Evolutionary conservation across 2,797 vertebrate species (phyloP).

Genomic region (Aphelocoma californica): DNA sequence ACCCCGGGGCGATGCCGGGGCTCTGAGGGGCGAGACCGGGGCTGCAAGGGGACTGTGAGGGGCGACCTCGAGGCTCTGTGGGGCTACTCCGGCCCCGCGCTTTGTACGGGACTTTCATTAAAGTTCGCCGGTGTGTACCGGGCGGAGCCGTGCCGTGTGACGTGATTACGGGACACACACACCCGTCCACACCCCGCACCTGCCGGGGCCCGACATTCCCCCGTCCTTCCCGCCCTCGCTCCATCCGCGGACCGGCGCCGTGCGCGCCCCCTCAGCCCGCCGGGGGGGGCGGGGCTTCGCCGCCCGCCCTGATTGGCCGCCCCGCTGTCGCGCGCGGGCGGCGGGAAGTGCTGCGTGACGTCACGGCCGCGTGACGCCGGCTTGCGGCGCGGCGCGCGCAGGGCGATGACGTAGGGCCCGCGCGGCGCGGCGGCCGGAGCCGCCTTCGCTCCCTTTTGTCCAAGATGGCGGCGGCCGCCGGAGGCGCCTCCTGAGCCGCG

Average conservation of each 20-base stretch:
- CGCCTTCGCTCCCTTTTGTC: constrained; percentile 87
- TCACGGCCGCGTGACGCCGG: neutral
- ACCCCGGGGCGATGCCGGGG: neutral
- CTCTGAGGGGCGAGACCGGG: neutral
- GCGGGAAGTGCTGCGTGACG: neutral
- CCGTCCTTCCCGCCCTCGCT: neutral
- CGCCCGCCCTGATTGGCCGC: neutral
- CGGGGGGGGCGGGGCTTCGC: neutral
- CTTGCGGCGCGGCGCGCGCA: constrained; percentile 36
- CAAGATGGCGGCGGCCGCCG: constrained; percentile 89
- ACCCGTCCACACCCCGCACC: accelerated
- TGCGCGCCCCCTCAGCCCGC: neutral
- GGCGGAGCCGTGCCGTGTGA: constrained; percentile 23
- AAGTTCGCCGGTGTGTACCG: constrained; percentile 14
- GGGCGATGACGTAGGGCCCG: constrained; percentile 60
- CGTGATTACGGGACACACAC: neutral
- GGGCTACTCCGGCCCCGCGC: neutral
- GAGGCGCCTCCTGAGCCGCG: constrained; percentile 73
- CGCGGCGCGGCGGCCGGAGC: constrained; percentile 70
- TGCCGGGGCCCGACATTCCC: neutral
- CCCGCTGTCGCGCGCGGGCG: neutral
- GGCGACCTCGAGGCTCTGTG: neutral
- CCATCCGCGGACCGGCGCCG: accelerated
- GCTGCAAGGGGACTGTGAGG: neutral
- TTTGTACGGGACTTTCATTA: constrained; percentile 45